Evolutionary conservation across 2,888 invertebrate species (phyloP).

Genomic region (Chelonus formosanus): DNA sequence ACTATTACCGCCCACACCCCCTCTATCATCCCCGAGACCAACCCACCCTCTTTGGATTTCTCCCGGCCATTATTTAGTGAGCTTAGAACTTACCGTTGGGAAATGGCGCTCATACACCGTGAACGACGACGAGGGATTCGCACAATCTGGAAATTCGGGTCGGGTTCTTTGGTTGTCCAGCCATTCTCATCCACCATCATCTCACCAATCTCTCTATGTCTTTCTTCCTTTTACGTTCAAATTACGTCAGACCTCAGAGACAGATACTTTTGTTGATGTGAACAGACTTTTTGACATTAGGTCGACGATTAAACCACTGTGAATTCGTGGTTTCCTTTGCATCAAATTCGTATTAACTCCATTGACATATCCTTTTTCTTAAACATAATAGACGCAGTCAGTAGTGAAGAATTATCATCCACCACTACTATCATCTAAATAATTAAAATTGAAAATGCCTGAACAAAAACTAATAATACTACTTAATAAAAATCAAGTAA

Average conservation of each 20-base stretch:
- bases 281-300: conserved; percentile 36
- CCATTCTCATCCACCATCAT: conserved; percentile 26
- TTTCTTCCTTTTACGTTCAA: conserved; percentile 39
- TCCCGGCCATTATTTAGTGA: conserved; percentile 63
- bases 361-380: not conserved
- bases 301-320: conserved; percentile 13
- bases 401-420: no score
- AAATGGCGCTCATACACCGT: conserved; percentile 50
- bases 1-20: conserved; percentile 34
- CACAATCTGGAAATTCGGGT: conserved; percentile 53
- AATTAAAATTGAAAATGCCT: no score
- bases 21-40: conserved; percentile 30
- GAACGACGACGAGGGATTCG: conserved; percentile 36
- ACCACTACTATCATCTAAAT: no score
- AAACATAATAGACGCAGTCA: no score
- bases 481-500: no score
- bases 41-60: conserved; percentile 55
- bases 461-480: no score
- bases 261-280: conserved; percentile 42
- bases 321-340: conserved; percentile 11
- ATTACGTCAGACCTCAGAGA: conserved; percentile 50
- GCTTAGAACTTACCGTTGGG: conserved; percentile 60
- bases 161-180: conserved; percentile 48
- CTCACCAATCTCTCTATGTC: conserved; percentile 25
- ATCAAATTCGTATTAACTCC: not conserved